phyloP scores from a whole-genome alignment of 1,140 invertebrate genomes.

The Brachionus koreanus region DNA sequence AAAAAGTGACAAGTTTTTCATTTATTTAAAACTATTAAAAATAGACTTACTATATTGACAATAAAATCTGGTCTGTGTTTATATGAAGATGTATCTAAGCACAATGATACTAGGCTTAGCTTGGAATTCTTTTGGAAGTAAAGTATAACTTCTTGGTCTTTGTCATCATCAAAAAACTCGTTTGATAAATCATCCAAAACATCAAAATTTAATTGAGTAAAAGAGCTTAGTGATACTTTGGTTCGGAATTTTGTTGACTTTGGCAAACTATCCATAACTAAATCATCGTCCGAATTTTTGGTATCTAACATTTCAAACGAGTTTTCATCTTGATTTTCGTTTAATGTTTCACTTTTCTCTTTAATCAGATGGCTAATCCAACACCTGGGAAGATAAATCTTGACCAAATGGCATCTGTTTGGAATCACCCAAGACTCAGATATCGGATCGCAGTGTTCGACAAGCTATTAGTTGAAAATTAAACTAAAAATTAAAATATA shows the following conservation, averaged over 20 bases:
- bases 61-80: not conserved
- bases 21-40: not conserved
- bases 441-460: not conserved
- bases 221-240: not conserved
- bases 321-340: not conserved
- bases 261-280: conserved; percentile 33
- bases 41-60: conserved; percentile 9
- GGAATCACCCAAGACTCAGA: not conserved
- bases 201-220: not conserved
- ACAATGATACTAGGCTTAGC: not conserved
- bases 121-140: conserved; percentile 33
- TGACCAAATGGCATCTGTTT: not conserved
- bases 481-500: not conserved
- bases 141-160: not conserved
- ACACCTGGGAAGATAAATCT: not conserved
- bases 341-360: not conserved
- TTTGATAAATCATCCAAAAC: not conserved
- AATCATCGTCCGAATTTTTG: not conserved
- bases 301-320: not conserved
- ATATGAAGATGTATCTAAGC: not conserved
- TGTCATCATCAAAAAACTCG: conserved; percentile 1
- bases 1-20: not conserved
- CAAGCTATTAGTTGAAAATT: conserved; percentile 12
- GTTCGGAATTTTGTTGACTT: not conserved
- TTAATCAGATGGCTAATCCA: not conserved